Evolutionary conservation across 2,888 invertebrate genomes (phyloP).

Genomic region (Ormyrus rosae): DNA sequence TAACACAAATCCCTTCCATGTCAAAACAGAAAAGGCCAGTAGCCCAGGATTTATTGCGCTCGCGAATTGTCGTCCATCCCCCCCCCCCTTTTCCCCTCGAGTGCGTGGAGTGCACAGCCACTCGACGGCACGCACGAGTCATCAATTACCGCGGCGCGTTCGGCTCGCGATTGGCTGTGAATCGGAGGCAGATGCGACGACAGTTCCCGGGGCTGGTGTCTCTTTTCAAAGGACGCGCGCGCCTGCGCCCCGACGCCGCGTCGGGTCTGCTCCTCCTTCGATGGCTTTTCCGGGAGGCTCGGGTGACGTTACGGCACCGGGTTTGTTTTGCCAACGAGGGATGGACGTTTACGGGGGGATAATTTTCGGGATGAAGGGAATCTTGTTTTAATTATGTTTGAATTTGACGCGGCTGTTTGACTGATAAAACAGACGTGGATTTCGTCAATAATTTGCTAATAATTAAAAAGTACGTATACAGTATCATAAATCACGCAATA

Average conservation of each 20-base stretch:
- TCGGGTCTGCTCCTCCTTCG: neutral
- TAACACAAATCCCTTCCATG: constrained; percentile 21
- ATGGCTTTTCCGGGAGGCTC: neutral
- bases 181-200: constrained; percentile 36
- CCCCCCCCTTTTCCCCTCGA: neutral
- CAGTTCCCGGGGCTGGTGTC: too few relatives aligned
- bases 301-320: neutral
- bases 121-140: constrained; percentile 9
- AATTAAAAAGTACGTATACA: too few relatives aligned
- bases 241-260: neutral
- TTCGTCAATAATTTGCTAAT: too few relatives aligned
- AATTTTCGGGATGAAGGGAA: too few relatives aligned
- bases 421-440: too few relatives aligned
- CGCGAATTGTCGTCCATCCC: constrained; percentile 12
- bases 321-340: constrained; percentile 6
- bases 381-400: too few relatives aligned
- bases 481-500: too few relatives aligned
- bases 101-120: neutral
- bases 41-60: neutral
- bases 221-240: neutral
- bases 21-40: constrained; percentile 21
- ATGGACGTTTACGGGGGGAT: too few relatives aligned
- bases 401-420: too few relatives aligned
- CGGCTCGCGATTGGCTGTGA: neutral
- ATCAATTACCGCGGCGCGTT: constrained; percentile 27